Evolutionary conservation across 2,113 vertebrate genomes (phyloP).

Genomic region (Rhinopomastus cyanomelas): DNA sequence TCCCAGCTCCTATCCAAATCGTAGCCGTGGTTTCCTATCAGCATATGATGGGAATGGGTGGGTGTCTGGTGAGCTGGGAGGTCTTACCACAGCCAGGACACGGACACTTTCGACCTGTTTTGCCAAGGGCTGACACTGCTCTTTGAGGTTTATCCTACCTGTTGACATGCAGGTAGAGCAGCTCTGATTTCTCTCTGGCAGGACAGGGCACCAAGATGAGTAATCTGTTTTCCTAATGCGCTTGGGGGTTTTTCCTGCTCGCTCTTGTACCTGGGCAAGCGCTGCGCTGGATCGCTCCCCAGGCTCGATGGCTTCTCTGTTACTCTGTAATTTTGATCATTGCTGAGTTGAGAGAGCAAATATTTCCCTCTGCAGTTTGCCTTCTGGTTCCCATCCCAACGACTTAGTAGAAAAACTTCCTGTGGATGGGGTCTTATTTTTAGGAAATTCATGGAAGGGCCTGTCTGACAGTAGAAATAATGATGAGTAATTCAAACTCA

Average conservation of each 20-base stretch:
- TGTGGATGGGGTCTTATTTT: neutral
- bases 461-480: neutral
- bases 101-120: neutral
- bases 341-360: neutral
- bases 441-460: neutral
- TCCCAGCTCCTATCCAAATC: neutral
- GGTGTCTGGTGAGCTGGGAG: neutral
- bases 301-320: neutral
- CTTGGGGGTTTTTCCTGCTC: neutral
- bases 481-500: slow-evolving; percentile 4
- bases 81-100: accelerated
- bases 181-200: neutral
- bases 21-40: accelerated
- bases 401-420: neutral
- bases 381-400: neutral
- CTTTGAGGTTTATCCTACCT: neutral
- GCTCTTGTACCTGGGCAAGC: neutral
- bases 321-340: slow-evolving; percentile 37
- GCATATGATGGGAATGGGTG: accelerated
- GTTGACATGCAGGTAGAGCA: neutral
- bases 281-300: neutral
- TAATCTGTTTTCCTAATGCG: neutral
- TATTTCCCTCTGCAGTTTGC: neutral
- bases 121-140: neutral
- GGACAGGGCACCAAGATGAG: neutral